Conservation (phyloP, 64 coral and sea anemone genomes). For the Pocillopora damicornis region DNA sequence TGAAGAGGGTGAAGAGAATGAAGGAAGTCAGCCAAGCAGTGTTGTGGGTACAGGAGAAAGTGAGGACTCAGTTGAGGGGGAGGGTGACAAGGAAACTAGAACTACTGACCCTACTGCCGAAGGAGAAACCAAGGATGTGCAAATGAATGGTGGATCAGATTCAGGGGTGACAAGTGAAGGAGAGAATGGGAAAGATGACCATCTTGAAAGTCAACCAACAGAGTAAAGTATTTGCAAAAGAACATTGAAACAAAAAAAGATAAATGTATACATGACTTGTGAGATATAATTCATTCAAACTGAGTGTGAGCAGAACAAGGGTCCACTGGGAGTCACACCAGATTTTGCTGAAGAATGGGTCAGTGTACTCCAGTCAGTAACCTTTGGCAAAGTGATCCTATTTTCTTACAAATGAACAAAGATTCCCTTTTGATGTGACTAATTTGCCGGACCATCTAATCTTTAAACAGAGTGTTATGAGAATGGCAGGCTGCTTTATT, state of each 20-base stretch:
- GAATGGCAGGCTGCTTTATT: too few relatives aligned
- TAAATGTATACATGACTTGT: too few relatives aligned
- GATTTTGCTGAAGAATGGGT: too few relatives aligned
- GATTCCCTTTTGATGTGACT: too few relatives aligned
- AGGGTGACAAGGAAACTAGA: constrained; percentile 1
- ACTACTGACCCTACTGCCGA: not conserved
- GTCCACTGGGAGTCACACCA: too few relatives aligned
- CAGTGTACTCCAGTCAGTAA: too few relatives aligned
- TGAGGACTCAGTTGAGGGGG: not conserved
- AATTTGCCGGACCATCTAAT: too few relatives aligned
- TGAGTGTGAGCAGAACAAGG: too few relatives aligned
- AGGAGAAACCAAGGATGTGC: constrained; percentile 32
- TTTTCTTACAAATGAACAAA: too few relatives aligned
- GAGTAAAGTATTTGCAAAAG: not conserved
- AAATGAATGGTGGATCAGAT: constrained; percentile 22
- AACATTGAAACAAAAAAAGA: not conserved
- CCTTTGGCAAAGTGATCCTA: too few relatives aligned
- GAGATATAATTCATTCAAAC: too few relatives aligned
- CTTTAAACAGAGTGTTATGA: too few relatives aligned
- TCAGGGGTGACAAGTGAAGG: constrained; percentile 71
- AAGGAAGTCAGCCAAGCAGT: constrained; percentile 36
- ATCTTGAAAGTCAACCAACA: not conserved
- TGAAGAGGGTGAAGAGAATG: not conserved
- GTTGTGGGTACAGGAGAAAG: constrained; percentile 38
- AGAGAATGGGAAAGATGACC: constrained; percentile 37